A percentile compares a stretch with the other conserved stretches of the same genome.
Evolutionary conservation across 2,888 invertebrate genomes (phyloP).

Genomic region (Dione vanillae): DNA sequence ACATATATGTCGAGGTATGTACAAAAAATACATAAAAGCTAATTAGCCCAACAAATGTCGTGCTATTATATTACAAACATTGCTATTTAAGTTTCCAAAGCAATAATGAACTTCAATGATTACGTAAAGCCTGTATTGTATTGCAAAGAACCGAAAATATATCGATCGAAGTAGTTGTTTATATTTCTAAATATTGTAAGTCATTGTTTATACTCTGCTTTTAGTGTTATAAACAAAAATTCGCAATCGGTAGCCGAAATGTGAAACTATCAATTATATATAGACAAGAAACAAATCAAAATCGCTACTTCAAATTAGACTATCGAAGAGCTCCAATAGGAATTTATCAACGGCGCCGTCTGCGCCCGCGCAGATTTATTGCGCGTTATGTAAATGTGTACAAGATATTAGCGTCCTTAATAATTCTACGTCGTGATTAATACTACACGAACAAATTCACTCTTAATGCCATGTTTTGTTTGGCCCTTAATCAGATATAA

Average conservation of each 20-base stretch:
- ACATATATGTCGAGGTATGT: no score
- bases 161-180: no score
- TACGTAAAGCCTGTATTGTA: no score
- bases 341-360: constrained; percentile 76
- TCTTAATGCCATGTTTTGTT: constrained; percentile 43
- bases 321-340: constrained; percentile 70
- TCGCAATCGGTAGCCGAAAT: neutral
- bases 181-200: neutral
- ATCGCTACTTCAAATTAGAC: constrained; percentile 65
- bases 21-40: no score
- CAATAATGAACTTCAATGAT: no score
- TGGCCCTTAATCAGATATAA: constrained; percentile 36
- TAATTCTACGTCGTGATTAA: constrained; percentile 80
- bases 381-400: constrained; percentile 81
- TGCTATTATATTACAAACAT: no score
- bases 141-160: no score
- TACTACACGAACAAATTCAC: constrained; percentile 44
- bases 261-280: neutral
- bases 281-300: constrained; percentile 42
- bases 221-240: neutral
- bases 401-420: constrained; percentile 82
- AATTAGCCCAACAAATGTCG: no score
- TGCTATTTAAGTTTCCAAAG: no score
- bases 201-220: neutral
- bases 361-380: constrained; percentile 74